phyloP scores from a whole-genome alignment of 1,140 invertebrate species.

The Armadillidium nasatum region DNA sequence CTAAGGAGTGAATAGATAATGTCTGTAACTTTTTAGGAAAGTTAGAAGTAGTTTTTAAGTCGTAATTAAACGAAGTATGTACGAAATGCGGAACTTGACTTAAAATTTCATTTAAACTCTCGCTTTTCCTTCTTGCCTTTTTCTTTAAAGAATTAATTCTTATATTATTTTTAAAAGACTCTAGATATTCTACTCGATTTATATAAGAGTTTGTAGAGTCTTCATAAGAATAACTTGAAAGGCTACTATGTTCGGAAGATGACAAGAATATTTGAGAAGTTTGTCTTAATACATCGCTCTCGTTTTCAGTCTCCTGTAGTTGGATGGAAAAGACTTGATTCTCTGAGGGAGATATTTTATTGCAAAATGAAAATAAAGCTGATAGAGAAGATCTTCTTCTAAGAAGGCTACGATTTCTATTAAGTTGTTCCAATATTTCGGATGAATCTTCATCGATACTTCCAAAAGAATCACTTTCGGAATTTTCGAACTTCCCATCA shows the following conservation, averaged over 20 bases:
- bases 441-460: not conserved
- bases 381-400: too few species aligned
- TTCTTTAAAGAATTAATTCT: not conserved
- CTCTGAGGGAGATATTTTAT: too few species aligned
- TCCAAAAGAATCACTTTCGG: not conserved
- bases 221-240: not conserved
- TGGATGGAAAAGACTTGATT: too few species aligned
- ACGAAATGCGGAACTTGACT: not conserved
- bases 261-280: not conserved
- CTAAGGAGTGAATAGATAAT: not conserved
- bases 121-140: not conserved
- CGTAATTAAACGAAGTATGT: not conserved
- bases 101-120: not conserved
- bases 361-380: too few species aligned
- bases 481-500: not conserved
- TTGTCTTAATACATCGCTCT: not conserved
- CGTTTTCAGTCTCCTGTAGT: not conserved
- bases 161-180: not conserved
- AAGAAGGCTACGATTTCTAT: not conserved
- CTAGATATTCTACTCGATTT: not conserved
- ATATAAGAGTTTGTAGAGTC: not conserved
- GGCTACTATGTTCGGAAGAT: not conserved
- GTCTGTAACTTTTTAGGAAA: not conserved
- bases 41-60: not conserved
- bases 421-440: not conserved